phyloP scores from a whole-genome alignment of 2,797 vertebrate genomes.

The Sciaenops ocellatus region DNA sequence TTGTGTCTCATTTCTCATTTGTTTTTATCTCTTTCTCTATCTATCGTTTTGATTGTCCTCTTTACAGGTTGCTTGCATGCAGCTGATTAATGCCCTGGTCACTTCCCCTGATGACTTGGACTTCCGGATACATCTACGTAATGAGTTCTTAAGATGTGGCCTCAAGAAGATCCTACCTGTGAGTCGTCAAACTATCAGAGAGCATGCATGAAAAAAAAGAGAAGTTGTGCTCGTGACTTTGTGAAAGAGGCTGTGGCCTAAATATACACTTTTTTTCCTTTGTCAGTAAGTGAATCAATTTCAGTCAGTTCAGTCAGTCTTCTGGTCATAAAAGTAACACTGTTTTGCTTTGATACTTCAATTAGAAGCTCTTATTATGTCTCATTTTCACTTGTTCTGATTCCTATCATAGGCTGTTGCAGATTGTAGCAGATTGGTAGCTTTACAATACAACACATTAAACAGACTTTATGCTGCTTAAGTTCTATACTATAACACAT shows the following conservation, averaged over 20 bases:
- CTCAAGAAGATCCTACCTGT: slow-evolving; percentile 95
- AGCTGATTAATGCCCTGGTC: slow-evolving; percentile 97
- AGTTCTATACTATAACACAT: no score
- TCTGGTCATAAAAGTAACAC: background rate
- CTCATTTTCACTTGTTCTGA: no score
- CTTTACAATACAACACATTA: background rate
- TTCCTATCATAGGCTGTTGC: no score
- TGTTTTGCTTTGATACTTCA: background rate
- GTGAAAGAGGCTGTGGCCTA: background rate
- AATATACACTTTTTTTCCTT: background rate
- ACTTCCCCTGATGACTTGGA: slow-evolving; percentile 97
- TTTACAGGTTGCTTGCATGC: slow-evolving; percentile 95
- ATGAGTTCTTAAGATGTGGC: slow-evolving; percentile 96
- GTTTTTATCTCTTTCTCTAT: slow-evolving; percentile 13
- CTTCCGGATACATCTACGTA: slow-evolving; percentile 98
- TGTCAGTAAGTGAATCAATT: background rate
- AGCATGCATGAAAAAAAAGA: background rate
- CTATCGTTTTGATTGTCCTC: slow-evolving; percentile 23
- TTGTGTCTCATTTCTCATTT: background rate
- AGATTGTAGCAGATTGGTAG: background rate
- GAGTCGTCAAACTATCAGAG: slow-evolving; percentile 75
- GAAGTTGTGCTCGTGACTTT: background rate
- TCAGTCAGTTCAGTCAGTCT: background rate
- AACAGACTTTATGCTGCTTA: background rate
- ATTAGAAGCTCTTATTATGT: no score